Base-by-base conservation (phyloP, 2,888 invertebrate species). In the Mesochorus sp. region DNA sequence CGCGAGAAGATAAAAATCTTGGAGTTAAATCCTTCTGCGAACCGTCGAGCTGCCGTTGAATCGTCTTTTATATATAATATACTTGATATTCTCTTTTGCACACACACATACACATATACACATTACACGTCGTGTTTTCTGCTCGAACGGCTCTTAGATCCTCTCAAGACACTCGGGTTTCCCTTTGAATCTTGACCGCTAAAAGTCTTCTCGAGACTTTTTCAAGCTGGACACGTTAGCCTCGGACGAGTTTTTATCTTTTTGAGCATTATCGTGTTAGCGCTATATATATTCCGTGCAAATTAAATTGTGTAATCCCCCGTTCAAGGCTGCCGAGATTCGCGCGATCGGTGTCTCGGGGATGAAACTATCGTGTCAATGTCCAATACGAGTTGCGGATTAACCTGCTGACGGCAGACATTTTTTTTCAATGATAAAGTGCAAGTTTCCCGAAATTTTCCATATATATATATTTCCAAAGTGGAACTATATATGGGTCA, bases 71-170 rank as follows among this genome's bases (percentile, higher is more conserved):
- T 64, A 26, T 10, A 8, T 28, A 24, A 17, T 17, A 6, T 55
- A 34, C 34, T 64, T 24, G 12, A 57, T 49, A 34, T 39, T 24
- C 59, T 59, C 47, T 70, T 55, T 47, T 10, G 55, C 59, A n/a
- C 70, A n/a, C n/a, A n/a, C n/a, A n/a, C n/a, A n/a, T n/a, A n/a
- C n/a, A n/a, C n/a, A n/a, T n/a, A n/a, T n/a, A n/a, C n/a, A n/a
- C n/a, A n/a, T n/a, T n/a, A n/a, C n/a, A 53, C 31, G 62, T 72
- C 55, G 67, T 59, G 37, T 73, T 62, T 73, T 77, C 72, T 67
- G 72, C 77, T 67, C 67, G 67, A 72, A 39, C 67, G 55, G 62
- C 72, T n/a, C 72, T 77, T 73, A 72, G 39, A 70, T 68, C 31
- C 49, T 24, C 14, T 6, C 47, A 19, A 12, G 44, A 59, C 49